Percentiles rank a stretch among this genome's conserved stretches.
Conservation (phyloP, 2,113 vertebrate species). For the Fregata magnificens region DNA sequence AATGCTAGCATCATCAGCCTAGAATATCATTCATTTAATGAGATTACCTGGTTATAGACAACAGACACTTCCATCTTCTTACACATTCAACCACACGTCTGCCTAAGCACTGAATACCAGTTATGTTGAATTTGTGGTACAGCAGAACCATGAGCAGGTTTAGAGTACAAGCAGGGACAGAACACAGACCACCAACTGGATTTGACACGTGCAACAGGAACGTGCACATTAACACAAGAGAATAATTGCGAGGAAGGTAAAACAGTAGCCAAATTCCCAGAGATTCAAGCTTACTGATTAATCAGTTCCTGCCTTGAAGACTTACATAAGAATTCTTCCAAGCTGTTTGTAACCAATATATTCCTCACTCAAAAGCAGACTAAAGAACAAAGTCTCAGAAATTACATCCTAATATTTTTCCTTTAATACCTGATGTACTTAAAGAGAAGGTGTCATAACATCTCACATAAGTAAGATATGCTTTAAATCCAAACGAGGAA, state of each 20-base stretch:
- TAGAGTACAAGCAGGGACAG: neutral
- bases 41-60: conserved; percentile 10
- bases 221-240: neutral
- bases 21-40: neutral
- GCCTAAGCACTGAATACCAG: neutral
- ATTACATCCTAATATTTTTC: neutral
- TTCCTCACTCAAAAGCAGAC: neutral
- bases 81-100: neutral
- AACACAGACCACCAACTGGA: conserved; percentile 28
- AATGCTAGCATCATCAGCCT: neutral
- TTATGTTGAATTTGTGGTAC: conserved; percentile 13
- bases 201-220: conserved; percentile 2
- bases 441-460: neutral
- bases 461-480: neutral
- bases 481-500: neutral
- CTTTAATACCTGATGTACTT: neutral
- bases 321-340: neutral
- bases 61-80: neutral
- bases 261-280: conserved; percentile 35
- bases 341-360: neutral
- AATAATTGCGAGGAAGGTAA: conserved; percentile 25
- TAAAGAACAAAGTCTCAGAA: neutral
- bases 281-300: conserved; percentile 50
- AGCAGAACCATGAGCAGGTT: conserved; percentile 18
- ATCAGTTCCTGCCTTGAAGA: conserved; percentile 39